Conservation (phyloP, 2,888 invertebrate genomes). For the Tuberolachnus salignus region DNA sequence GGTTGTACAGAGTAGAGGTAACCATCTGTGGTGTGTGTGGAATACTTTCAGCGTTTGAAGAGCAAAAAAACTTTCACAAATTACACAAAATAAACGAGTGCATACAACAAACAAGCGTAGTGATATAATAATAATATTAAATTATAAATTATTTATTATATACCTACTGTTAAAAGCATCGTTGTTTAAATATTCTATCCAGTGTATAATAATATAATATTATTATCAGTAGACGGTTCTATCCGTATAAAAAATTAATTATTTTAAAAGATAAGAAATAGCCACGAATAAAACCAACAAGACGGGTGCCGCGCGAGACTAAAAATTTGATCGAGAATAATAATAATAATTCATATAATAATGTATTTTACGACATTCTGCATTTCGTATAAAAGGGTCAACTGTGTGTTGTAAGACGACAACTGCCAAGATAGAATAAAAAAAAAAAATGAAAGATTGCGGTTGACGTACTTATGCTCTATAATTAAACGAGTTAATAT, state of each 20-base stretch:
- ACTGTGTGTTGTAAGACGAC: neutral
- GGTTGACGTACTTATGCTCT: neutral
- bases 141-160: no score
- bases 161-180: neutral
- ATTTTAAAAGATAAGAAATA: slow-evolving; percentile 2
- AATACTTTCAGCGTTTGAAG: slow-evolving; percentile 22
- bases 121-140: neutral
- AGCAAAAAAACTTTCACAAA: slow-evolving; percentile 33
- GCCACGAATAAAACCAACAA: neutral
- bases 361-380: slow-evolving; percentile 22
- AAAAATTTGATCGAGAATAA: neutral
- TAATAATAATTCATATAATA: neutral
- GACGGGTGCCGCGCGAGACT: no score
- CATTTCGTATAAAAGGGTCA: slow-evolving; percentile 3
- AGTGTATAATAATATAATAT: neutral
- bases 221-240: neutral
- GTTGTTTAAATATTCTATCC: neutral
- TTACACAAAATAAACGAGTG: neutral
- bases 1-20: neutral
- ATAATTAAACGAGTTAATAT: neutral
- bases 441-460: neutral
- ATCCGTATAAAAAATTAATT: no score
- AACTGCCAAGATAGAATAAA: slow-evolving; percentile 16
- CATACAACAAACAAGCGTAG: neutral
- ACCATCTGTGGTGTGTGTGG: slow-evolving; percentile 9